phyloP scores from a whole-genome alignment of 2,888 invertebrate species.

The Eristalis intricaria region DNA sequence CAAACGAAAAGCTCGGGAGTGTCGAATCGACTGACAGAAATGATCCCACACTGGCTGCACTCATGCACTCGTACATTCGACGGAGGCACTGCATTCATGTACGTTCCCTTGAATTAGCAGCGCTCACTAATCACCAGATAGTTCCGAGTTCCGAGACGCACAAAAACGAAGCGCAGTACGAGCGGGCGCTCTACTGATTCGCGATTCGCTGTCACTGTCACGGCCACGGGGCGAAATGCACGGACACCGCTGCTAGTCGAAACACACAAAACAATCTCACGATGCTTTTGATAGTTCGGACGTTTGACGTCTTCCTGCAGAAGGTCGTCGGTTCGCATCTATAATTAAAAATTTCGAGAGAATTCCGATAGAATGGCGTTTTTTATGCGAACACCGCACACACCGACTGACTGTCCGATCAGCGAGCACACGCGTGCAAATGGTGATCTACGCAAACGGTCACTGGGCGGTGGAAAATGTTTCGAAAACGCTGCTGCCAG shows the following conservation, averaged over 20 bases:
- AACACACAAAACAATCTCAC: neutral
- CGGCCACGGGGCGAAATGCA: too few relatives aligned
- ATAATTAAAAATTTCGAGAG: slow-evolving; percentile 53
- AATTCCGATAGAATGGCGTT: slow-evolving; percentile 37
- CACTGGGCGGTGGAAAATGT: slow-evolving; percentile 3
- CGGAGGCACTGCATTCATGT: slow-evolving; percentile 18
- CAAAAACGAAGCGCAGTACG: neutral
- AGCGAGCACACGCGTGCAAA: slow-evolving; percentile 41
- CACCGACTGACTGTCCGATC: slow-evolving; percentile 22
- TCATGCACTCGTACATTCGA: slow-evolving; percentile 8
- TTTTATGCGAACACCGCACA: slow-evolving; percentile 4
- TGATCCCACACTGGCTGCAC: slow-evolving; percentile 37
- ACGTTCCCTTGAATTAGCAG: neutral
- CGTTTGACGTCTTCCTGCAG: slow-evolving; percentile 44
- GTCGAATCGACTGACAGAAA: slow-evolving; percentile 34
- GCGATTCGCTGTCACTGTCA: neutral
- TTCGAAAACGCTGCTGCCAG: slow-evolving; percentile 25
- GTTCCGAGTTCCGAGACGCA: slow-evolving; percentile 18
- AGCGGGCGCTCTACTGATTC: neutral
- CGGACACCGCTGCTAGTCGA: neutral
- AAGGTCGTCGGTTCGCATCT: slow-evolving; percentile 63
- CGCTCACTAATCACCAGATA: slow-evolving; percentile 41
- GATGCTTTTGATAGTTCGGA: neutral
- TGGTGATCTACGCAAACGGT: slow-evolving; percentile 48
- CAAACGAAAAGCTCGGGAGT: slow-evolving; percentile 41